Conservation (phyloP, 2,113 vertebrate genomes). For the Protobothrops flavoviridis region DNA sequence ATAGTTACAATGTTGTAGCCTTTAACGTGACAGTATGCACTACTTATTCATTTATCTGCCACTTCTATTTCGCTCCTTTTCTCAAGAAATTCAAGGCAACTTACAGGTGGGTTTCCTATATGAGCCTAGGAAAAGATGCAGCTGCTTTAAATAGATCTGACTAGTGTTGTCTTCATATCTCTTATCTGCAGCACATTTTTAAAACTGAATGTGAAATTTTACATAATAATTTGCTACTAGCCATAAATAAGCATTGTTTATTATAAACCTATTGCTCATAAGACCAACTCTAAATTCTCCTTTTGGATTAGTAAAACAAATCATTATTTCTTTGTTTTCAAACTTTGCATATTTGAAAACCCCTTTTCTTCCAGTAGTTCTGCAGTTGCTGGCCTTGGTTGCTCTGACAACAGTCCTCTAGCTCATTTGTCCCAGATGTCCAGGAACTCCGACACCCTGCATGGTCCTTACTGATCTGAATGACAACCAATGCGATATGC, state of each 20-base stretch:
- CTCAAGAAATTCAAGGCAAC: neutral
- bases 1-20: neutral
- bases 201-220: neutral
- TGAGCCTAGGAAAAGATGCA: neutral
- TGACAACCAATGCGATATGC: no score
- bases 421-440: no score
- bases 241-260: neutral
- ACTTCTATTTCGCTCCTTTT: neutral
- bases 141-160: neutral
- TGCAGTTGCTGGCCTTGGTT: no score
- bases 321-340: no score
- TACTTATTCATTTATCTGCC: neutral
- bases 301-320: neutral
- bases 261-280: neutral
- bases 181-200: neutral
- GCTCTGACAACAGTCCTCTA: no score
- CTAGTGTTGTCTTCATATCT: neutral
- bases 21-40: neutral
- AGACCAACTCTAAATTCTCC: neutral
- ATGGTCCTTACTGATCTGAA: no score
- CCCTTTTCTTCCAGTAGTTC: no score
- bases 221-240: neutral
- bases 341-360: no score
- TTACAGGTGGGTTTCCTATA: neutral
- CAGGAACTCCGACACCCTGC: no score